These are phyloP conservation scores for Leucopsar rothschildi DNA, from an alignment of 2,113 vertebrate genomes.

Conservation along the genomic window DNA sequence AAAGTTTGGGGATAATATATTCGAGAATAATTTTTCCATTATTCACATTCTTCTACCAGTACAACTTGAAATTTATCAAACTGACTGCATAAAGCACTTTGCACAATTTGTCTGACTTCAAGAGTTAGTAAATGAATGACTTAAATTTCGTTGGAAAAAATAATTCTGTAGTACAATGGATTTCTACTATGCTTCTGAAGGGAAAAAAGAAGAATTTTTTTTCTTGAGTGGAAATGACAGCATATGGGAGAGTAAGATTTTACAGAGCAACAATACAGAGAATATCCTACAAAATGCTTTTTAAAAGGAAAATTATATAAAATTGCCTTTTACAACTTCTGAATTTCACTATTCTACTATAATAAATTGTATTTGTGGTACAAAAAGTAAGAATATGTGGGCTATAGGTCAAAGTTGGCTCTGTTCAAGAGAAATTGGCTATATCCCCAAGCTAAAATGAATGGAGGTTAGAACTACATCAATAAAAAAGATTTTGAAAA, in stretches of 20 bases:
- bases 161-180: neutral
- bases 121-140: slow-evolving; percentile 26
- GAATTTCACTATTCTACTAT: neutral
- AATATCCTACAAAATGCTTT: neutral
- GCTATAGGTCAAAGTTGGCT: neutral
- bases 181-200: neutral
- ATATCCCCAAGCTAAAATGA: neutral
- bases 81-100: slow-evolving; percentile 13
- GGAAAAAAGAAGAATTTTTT: neutral
- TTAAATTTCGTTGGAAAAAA: neutral
- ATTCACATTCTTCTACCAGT: slow-evolving; percentile 3
- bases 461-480: neutral
- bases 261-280: neutral
- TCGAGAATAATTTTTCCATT: neutral
- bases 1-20: slow-evolving; percentile 12
- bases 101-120: slow-evolving; percentile 1
- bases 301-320: neutral
- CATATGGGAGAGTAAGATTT: neutral
- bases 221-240: neutral
- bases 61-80: slow-evolving; percentile 24
- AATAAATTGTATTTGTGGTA: neutral
- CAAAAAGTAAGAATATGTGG: neutral
- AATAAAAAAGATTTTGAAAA: neutral
- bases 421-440: neutral
- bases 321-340: neutral